These are phyloP conservation scores for Oreonectes daqikongensis DNA, from an alignment of 2,797 vertebrate genomes.

Conservation along the genomic window DNA sequence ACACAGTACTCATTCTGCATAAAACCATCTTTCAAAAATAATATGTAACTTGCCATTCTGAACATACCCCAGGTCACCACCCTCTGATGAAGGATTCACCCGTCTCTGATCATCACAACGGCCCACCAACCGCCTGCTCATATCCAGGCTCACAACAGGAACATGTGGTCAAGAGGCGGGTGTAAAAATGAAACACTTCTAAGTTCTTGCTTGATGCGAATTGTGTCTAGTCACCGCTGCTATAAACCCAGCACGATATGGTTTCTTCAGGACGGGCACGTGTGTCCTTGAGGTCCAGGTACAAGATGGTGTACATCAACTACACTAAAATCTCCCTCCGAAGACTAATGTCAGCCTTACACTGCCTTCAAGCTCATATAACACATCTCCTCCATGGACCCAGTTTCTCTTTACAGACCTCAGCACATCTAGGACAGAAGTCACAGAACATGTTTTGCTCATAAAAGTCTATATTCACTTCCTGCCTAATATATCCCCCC, in stretches of 20 bases:
- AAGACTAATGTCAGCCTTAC: no score
- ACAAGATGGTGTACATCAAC: neutral
- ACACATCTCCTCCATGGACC: neutral
- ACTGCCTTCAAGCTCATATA: no score
- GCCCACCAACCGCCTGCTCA: neutral
- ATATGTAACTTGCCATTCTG: neutral
- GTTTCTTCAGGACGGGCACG: constrained; percentile 7
- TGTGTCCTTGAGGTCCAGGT: constrained; percentile 32
- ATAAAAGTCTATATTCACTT: neutral
- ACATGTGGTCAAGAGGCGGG: constrained; percentile 20
- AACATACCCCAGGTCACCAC: neutral
- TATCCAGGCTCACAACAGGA: constrained; percentile 26
- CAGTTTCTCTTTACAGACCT: neutral
- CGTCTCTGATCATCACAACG: neutral
- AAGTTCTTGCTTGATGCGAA: constrained; percentile 23
- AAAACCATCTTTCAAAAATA: neutral
- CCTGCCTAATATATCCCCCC: no score
- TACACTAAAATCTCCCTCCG: no score
- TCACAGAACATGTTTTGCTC: constrained; percentile 21
- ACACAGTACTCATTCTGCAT: neutral
- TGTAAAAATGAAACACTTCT: neutral
- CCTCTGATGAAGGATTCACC: neutral
- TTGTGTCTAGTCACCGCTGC: constrained; percentile 2
- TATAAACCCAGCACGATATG: neutral
- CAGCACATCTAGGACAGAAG: neutral